phyloP scores from a whole-genome alignment of 53 echinoderm and acorn worm species.

The Astropecten irregularis region DNA sequence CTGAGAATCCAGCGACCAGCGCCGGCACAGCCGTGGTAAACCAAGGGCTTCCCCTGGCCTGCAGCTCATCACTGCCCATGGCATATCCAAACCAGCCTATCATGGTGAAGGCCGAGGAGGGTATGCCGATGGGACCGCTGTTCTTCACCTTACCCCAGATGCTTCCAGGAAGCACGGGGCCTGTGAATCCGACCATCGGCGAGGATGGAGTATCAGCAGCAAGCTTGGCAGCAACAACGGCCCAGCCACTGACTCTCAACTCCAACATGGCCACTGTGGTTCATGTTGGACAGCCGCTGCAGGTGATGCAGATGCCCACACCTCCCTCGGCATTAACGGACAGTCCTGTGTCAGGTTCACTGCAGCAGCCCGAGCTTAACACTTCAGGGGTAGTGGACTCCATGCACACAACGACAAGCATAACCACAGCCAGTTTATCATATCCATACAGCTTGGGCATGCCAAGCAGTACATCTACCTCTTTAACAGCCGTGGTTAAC shows the following conservation, averaged over 20 bases:
- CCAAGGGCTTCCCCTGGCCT: background rate
- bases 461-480: slow-evolving; percentile 8
- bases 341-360: background rate
- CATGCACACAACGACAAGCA: background rate
- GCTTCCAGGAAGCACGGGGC: background rate
- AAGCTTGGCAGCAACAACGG: background rate
- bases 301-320: slow-evolving; percentile 31
- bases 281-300: slow-evolving; percentile 29
- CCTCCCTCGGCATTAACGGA: background rate
- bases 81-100: background rate
- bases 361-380: background rate
- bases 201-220: background rate
- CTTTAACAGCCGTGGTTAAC: background rate
- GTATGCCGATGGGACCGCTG: slow-evolving; percentile 37
- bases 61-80: background rate
- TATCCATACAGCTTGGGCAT: background rate
- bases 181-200: background rate
- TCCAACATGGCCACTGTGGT: slow-evolving; percentile 47
- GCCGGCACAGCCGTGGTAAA: background rate
- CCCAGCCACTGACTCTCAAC: background rate
- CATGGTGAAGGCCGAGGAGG: background rate
- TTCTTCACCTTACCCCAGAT: slow-evolving; percentile 72
- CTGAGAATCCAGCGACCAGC: background rate
- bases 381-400: background rate
- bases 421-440: background rate